A percentile compares a stretch with the other conserved stretches of the same genome.
Conservation (phyloP, 2,113 vertebrate genomes). For the Genyomyrus donnyi region DNA sequence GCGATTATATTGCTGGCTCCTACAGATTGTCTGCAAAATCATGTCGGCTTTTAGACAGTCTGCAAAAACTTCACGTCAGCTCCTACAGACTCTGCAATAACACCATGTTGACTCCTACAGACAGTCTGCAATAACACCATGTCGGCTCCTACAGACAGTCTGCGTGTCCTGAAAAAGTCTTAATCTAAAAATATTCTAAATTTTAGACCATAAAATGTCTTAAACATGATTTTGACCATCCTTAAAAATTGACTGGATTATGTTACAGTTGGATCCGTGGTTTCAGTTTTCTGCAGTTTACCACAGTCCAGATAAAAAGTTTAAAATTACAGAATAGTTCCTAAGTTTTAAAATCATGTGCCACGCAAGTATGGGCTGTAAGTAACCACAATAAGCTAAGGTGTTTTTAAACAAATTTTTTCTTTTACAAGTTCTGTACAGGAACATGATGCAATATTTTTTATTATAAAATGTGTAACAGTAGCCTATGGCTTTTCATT, state of each 20-base stretch:
- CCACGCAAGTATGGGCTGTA: background rate
- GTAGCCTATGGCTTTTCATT: background rate
- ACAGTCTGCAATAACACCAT: background rate
- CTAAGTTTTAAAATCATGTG: background rate
- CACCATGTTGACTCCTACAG: rapidly evolving
- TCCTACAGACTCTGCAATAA: background rate
- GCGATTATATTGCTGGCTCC: too few species aligned
- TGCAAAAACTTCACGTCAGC: too few species aligned
- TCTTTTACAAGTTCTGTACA: background rate
- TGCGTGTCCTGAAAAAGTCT: background rate
- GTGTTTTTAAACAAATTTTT: background rate
- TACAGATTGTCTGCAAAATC: too few species aligned
- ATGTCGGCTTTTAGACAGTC: too few species aligned
- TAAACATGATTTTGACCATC: background rate
- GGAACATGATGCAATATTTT: background rate
- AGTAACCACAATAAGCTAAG: background rate
- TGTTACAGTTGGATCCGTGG: background rate
- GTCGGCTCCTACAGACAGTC: background rate
- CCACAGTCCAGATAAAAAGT: background rate
- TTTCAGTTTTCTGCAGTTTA: background rate
- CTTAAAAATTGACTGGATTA: background rate
- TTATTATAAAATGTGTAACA: background rate
- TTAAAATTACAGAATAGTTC: background rate
- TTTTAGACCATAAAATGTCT: background rate
- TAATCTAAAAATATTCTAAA: background rate